Evolutionary conservation across 1,140 invertebrate genomes (phyloP), one percentile per base, ranked within the genome.

Genomic region (Caenorhabditis latens): DNA sequence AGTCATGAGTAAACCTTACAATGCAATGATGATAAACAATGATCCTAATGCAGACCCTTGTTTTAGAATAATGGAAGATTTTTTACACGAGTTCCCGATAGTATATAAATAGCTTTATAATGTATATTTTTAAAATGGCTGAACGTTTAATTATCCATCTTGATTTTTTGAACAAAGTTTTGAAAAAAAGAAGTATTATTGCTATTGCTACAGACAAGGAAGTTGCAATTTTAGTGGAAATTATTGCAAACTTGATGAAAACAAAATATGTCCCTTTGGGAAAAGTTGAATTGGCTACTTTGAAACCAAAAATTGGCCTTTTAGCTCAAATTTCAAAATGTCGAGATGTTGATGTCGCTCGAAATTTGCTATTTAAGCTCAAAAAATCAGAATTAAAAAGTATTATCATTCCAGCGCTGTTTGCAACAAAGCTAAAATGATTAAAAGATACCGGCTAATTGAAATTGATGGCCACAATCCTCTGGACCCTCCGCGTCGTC

Each of bases 391-490:
- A 58, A 19, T 58, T 58, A n/a, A n/a, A 58, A 58, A n/a, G 14
- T 19, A n/a, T 58, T 58, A 58, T 58, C 55, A 58, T 58, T 58
- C 55, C 55, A 58, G 55, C 55, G 6, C 55, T 58, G 55, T 5
- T 58, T 58, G 55, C 55, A 58, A 58, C 55, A 16, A 58, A n/a
- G 19, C n/a, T 58, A n/a, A 58, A 19, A 58, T 58, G 55, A 58
- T 58, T 58, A 58, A 58, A n/a, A 58, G n/a, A 58, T 58, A 58
- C 55, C 55, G 55, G 19, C 19, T 58, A n/a, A 58, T 58, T 58
- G 55, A 58, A 58, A 58, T 58, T 58, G 55, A 58, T 58, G 55
- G 55, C 6, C 55, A 58, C 19, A 11, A 58, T n/a, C 55, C 55
- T 19, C 55, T 58, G 19, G 55, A 58, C n/a, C 55, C 55, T 58